Conservation (phyloP, 2,113 vertebrate genomes). For the Passer montanus region DNA sequence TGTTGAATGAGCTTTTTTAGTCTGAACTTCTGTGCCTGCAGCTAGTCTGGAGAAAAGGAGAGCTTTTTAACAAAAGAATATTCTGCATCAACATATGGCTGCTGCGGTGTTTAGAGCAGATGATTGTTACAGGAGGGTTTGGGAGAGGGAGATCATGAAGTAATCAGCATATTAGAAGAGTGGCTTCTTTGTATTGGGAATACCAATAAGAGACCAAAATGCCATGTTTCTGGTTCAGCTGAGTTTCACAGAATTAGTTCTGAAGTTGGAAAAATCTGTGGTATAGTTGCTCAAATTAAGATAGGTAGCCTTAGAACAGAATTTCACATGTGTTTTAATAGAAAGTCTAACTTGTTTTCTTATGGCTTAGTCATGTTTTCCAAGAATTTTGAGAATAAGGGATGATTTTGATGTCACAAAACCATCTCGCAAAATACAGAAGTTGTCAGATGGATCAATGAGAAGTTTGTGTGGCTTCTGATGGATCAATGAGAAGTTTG, state of each 20-base stretch:
- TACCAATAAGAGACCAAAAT: not conserved
- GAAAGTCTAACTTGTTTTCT: not conserved
- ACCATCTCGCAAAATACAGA: not conserved
- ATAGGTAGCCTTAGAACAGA: not conserved
- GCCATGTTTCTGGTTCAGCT: not conserved
- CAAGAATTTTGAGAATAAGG: not conserved
- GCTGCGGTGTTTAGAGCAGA: not conserved
- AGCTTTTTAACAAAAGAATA: not conserved
- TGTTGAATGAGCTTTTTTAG: not conserved
- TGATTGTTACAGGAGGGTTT: not conserved
- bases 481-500: not conserved
- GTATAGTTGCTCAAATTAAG: not conserved
- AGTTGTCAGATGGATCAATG: not conserved
- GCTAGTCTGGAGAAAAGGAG: not conserved
- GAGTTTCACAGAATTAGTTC: not conserved
- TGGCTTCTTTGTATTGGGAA: not conserved
- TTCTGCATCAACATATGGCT: slow-evolving; percentile 31
- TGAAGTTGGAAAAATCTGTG: not conserved
- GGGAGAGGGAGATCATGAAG: not conserved
- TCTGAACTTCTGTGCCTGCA: not conserved
- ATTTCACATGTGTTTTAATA: not conserved
- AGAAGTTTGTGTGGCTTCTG: not conserved
- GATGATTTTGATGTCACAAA: not conserved
- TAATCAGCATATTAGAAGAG: not conserved
- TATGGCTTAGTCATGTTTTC: not conserved